Conservation (phyloP, 1,140 invertebrate genomes). For the Drosophila arawakana region DNA sequence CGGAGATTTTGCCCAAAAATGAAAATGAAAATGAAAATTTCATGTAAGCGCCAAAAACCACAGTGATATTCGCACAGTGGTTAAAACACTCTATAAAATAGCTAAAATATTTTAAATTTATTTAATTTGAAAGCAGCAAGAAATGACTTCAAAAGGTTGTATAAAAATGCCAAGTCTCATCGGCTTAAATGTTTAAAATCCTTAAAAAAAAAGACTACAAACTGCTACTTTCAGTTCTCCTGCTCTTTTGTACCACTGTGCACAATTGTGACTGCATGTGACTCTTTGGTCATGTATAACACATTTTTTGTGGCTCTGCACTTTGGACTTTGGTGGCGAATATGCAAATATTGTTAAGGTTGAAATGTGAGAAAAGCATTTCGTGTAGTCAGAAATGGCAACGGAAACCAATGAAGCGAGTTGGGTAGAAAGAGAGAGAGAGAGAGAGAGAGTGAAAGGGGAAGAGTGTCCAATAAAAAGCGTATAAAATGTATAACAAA, state of each 20-base stretch:
- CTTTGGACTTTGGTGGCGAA: constrained; percentile 62
- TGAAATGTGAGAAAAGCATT: constrained; percentile 48
- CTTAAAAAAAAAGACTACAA: no score
- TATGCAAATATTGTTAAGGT: constrained; percentile 49
- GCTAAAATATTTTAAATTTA: not conserved
- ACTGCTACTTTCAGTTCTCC: not conserved
- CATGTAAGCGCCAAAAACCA: constrained; percentile 30
- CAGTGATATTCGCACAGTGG: constrained; percentile 25
- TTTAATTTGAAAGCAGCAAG: not conserved
- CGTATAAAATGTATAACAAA: constrained; percentile 56
- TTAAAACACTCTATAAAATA: not conserved
- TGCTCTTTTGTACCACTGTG: not conserved
- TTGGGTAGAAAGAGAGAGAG: not conserved
- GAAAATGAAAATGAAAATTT: constrained; percentile 47
- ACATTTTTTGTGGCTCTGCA: constrained; percentile 29
- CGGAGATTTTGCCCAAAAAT: constrained; percentile 64
- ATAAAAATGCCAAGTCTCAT: no score
- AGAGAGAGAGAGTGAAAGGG: not conserved
- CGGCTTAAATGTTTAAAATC: no score
- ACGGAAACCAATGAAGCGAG: constrained; percentile 11
- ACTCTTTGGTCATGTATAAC: constrained; percentile 28
- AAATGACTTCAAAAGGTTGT: no score
- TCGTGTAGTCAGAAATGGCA: constrained; percentile 27
- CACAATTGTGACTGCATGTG: constrained; percentile 6
- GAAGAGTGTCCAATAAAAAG: constrained; percentile 36